Percentiles rank a stretch among this genome's conserved stretches.
Conservation (phyloP, 1,140 invertebrate genomes). For the Aphelenchoides fujianensis region DNA sequence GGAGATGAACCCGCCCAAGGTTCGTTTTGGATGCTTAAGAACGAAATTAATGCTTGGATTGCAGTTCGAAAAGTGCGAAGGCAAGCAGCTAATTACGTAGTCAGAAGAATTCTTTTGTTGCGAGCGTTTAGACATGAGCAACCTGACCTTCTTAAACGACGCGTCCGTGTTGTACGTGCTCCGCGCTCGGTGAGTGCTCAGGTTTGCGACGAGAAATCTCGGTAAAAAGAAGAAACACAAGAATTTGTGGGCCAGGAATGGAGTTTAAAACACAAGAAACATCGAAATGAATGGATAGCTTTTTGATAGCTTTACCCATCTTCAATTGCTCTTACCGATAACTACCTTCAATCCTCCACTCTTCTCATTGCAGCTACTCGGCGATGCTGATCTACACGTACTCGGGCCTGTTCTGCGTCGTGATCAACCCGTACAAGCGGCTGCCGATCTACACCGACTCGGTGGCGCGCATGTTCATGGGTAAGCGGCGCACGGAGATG, state of each 20-base stretch:
- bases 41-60: neutral
- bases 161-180: constrained; percentile 98
- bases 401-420: constrained; percentile 99
- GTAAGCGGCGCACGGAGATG: constrained; percentile 97
- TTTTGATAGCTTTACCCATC: no score
- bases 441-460: constrained; percentile 96
- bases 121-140: constrained; percentile 99
- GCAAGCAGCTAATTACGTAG: no score
- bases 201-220: no score
- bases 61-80: constrained; percentile 66
- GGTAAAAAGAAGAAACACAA: no score
- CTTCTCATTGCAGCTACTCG: neutral
- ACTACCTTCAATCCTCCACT: no score
- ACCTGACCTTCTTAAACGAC: constrained; percentile 99
- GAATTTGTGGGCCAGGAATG: no score
- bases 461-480: constrained; percentile 93
- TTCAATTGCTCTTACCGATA: constrained; percentile 16
- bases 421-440: constrained; percentile 99
- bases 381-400: constrained; percentile 73
- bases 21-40: neutral
- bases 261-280: no score
- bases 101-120: no score
- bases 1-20: constrained; percentile 99
- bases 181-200: constrained; percentile 88
- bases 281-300: no score